Conservation (phyloP, 2,797 vertebrate genomes). For the Eutrigla gurnardus region DNA sequence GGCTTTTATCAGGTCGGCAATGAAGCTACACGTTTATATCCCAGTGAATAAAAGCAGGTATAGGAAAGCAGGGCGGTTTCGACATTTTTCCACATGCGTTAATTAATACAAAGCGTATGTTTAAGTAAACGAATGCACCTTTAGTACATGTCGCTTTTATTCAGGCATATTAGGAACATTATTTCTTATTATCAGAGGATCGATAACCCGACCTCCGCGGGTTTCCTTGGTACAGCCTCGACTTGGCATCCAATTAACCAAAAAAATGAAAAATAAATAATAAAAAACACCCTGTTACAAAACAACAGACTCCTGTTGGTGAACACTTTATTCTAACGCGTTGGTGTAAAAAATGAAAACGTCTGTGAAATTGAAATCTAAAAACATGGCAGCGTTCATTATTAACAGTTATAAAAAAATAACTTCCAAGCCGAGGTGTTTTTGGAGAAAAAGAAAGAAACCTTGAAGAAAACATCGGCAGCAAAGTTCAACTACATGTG, state of each 20-base stretch:
- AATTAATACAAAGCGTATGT: background rate
- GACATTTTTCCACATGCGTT: background rate
- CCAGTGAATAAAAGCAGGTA: background rate
- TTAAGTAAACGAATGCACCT: background rate
- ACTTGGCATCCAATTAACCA: background rate
- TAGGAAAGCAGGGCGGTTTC: background rate
- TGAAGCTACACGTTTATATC: background rate
- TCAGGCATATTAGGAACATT: background rate
- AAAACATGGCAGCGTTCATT: background rate
- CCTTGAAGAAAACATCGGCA: too few species aligned
- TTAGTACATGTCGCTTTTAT: background rate
- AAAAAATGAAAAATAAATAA: too few species aligned
- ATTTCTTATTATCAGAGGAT: background rate
- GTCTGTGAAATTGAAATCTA: background rate
- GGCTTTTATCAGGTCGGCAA: background rate
- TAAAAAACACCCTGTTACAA: background rate
- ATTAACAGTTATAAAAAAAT: background rate
- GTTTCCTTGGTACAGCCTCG: accelerated
- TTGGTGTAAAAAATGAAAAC: background rate
- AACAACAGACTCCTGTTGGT: too few species aligned
- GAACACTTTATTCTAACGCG: too few species aligned
- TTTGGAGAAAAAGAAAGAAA: too few species aligned
- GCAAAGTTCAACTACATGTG: background rate
- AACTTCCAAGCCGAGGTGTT: background rate
- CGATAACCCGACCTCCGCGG: background rate